Percentiles rank a stretch among this genome's conserved stretches.
Conservation (phyloP, 1,140 invertebrate genomes). For the Drosophila punjabiensis region DNA sequence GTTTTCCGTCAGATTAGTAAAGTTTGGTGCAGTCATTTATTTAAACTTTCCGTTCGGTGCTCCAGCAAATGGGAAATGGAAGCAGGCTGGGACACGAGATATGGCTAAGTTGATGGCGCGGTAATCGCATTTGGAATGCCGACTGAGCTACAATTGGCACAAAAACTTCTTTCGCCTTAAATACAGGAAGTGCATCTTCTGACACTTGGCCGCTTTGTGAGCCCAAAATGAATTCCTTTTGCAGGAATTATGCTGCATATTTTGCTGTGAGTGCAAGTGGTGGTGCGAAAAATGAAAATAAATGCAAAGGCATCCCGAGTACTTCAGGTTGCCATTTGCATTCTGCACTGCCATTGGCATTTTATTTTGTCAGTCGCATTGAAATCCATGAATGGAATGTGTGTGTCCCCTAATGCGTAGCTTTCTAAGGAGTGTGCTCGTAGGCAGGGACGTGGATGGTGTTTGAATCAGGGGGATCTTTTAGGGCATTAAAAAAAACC, state of each 20-base stretch:
- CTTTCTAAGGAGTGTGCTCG: background rate
- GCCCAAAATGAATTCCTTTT: slow-evolving; percentile 39
- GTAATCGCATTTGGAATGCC: slow-evolving; percentile 48
- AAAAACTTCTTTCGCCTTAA: slow-evolving; percentile 1
- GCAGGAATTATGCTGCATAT: slow-evolving; percentile 35
- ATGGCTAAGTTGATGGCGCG: slow-evolving; percentile 30
- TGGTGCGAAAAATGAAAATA: slow-evolving; percentile 43
- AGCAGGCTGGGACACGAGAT: background rate
- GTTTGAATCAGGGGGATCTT: background rate
- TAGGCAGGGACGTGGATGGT: background rate
- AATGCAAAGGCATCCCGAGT: slow-evolving; percentile 39
- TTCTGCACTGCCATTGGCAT: slow-evolving; percentile 42
- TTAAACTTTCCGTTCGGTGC: slow-evolving; percentile 60
- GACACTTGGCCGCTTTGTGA: slow-evolving; percentile 29
- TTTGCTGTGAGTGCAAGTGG: background rate
- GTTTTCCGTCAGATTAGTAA: slow-evolving; percentile 70
- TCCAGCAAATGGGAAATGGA: background rate
- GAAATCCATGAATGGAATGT: slow-evolving; percentile 43
- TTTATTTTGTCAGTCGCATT: slow-evolving; percentile 46
- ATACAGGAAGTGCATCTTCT: slow-evolving; percentile 20
- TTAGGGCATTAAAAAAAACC: too few relatives aligned
- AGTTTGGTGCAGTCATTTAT: slow-evolving; percentile 74
- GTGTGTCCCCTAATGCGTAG: slow-evolving; percentile 32
- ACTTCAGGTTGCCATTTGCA: slow-evolving; percentile 44
- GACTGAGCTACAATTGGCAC: slow-evolving; percentile 14